Base-by-base conservation (phyloP, 2,888 invertebrate genomes). In the Lottia scabra region DNA sequence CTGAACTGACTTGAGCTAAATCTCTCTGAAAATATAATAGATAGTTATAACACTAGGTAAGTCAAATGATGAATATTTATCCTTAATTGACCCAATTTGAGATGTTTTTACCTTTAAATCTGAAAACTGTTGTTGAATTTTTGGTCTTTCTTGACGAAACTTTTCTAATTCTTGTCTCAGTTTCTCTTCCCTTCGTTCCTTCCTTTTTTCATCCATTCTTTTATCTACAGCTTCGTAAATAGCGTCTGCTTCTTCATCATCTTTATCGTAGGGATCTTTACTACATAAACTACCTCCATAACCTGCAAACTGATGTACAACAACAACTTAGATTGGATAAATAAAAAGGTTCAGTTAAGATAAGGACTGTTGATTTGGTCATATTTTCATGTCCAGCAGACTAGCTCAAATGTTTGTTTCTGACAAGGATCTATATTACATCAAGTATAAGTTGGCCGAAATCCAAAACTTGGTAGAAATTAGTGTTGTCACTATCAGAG, bases 221-320 rank as follows among this genome's bases (percentile, higher is more conserved):
- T 97, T 96, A 87, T 99, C 99, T 83, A 99, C 97, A 2, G 96
- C 96, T 89, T 98, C 97, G 90, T 99, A 99, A 81, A 99, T 98
- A 13, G 96, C 95, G 92, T 99, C 99, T 0, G 99, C 99, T 91
- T 99, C 99, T 83, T 99, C 99, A 90, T 99, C 99, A 90, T 99
- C 99, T 92, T 99, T 99, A 88, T 99, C 99, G 89, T 99, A 99
- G 0, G 99, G 99, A 92, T 99, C 99, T 92, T 99, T 99, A 65
- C 96, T 96, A 88, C 99, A 99, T 45, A 99, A 91, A n/a, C 98
- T 98, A 1, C 99, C 99, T 83, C 99, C 98, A 90, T 99, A 99
- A 26, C 99, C 99, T 82, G 96, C 96, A 90, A 99, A 99, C 91
- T 92, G 82, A 6, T 38, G 38, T 38, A 38, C 38, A 38, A 38